phyloP scores from a whole-genome alignment of 1,140 invertebrate species.

The Agrypnia vestita region DNA sequence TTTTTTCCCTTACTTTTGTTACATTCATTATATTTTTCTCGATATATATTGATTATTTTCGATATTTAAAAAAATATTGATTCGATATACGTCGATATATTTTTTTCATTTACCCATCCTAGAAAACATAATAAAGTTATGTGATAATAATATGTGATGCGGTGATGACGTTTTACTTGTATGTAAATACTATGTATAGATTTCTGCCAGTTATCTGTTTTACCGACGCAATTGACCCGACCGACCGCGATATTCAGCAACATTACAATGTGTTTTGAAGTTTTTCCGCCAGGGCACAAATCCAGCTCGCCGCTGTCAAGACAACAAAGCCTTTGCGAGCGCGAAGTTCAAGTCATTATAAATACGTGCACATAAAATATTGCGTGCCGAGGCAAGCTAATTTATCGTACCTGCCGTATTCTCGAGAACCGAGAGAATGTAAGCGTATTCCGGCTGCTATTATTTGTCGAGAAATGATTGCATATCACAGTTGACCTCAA shows the following conservation, averaged over 20 bases:
- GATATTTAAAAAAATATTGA: too few species aligned
- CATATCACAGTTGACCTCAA: conserved; percentile 49
- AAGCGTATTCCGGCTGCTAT: conserved; percentile 17
- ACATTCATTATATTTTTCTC: too few species aligned
- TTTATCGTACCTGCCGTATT: conserved; percentile 2
- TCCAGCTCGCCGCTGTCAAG: neutral
- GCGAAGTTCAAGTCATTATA: neutral
- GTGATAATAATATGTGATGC: neutral
- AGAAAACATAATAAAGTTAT: neutral
- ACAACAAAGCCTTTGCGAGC: neutral
- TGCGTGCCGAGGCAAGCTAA: conserved; percentile 22
- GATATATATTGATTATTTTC: too few species aligned
- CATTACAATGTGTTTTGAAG: neutral
- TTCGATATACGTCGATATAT: too few species aligned
- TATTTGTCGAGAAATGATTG: conserved; percentile 46
- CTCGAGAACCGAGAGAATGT: conserved; percentile 2
- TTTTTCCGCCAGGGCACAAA: conserved; percentile 19
- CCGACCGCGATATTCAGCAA: too few species aligned
- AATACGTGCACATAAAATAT: neutral
- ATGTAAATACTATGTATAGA: neutral
- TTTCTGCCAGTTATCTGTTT: conserved; percentile 17
- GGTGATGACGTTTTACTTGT: too few species aligned
- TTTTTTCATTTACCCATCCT: too few species aligned
- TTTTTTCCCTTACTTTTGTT: too few species aligned
- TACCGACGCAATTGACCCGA: neutral